Conservation (phyloP, 2,888 invertebrate genomes). For the Dusona sp. region DNA sequence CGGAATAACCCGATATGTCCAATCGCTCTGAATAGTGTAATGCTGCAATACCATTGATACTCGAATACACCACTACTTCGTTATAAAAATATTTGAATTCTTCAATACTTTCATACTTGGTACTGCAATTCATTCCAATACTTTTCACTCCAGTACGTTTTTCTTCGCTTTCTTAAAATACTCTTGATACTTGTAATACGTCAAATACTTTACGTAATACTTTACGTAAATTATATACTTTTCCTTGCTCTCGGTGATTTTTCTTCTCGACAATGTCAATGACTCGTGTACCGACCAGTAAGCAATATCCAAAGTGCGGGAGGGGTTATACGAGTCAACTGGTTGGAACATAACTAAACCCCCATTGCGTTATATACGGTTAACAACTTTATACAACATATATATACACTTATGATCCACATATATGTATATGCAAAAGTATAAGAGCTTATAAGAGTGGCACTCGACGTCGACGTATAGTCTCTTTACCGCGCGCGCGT, state of each 20-base stretch:
- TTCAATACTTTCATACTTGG: neutral
- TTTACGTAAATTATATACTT: neutral
- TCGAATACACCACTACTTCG: neutral
- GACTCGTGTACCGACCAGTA: constrained; percentile 43
- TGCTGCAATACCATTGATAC: neutral
- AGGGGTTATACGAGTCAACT: constrained; percentile 37
- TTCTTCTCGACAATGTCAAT: constrained; percentile 44
- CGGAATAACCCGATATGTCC: neutral
- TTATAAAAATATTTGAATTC: neutral
- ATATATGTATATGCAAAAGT: neutral
- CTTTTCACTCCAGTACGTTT: neutral
- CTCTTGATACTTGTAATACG: neutral
- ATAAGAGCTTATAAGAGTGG: constrained; percentile 9
- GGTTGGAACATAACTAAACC: neutral
- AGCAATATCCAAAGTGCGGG: constrained; percentile 8
- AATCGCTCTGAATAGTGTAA: neutral
- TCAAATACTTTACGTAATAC: neutral
- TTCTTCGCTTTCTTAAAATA: neutral
- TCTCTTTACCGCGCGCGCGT: constrained; percentile 4
- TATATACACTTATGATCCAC: neutral
- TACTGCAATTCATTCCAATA: neutral
- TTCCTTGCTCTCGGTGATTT: neutral
- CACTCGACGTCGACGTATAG: neutral
- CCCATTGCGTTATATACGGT: neutral
- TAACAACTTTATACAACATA: constrained; percentile 12